Conservation (phyloP, 2,113 vertebrate genomes). For the Rhadina sibilatrix region DNA sequence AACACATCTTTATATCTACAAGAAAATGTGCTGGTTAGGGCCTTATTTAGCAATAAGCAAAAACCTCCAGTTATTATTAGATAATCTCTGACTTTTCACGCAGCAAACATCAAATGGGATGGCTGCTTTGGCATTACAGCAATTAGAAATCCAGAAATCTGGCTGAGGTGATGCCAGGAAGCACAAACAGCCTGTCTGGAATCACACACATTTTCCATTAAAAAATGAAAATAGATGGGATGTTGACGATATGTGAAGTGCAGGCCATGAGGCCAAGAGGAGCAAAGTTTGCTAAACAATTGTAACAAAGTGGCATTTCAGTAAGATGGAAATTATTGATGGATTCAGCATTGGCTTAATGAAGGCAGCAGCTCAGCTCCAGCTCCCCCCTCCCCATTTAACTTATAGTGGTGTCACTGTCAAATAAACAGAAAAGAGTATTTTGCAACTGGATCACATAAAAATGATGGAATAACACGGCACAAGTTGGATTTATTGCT, state of each 20-base stretch:
- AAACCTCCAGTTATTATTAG: not conserved
- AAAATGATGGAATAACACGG: not conserved
- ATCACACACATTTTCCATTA: fast-evolving
- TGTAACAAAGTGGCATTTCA: fast-evolving
- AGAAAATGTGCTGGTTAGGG: not conserved
- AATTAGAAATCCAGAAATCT: not conserved
- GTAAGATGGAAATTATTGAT: no score
- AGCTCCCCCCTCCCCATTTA: not conserved
- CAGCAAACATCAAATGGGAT: not conserved
- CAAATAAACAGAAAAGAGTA: not conserved
- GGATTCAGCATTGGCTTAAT: fast-evolving
- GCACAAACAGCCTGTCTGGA: not conserved
- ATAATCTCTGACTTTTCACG: not conserved
- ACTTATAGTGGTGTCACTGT: not conserved
- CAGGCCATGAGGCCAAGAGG: not conserved
- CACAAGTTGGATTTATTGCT: not conserved
- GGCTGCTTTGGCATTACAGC: not conserved
- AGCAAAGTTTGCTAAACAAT: not conserved
- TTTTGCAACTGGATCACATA: not conserved
- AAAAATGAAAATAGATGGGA: not conserved
- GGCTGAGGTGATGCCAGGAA: not conserved
- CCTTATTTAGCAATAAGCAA: not conserved
- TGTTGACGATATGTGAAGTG: not conserved
- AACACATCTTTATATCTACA: not conserved
- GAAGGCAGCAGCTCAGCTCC: not conserved